Percentiles rank a stretch among this genome's conserved stretches.
phyloP scores from a whole-genome alignment of 2,888 invertebrate genomes.

The Escarpia spicata region DNA sequence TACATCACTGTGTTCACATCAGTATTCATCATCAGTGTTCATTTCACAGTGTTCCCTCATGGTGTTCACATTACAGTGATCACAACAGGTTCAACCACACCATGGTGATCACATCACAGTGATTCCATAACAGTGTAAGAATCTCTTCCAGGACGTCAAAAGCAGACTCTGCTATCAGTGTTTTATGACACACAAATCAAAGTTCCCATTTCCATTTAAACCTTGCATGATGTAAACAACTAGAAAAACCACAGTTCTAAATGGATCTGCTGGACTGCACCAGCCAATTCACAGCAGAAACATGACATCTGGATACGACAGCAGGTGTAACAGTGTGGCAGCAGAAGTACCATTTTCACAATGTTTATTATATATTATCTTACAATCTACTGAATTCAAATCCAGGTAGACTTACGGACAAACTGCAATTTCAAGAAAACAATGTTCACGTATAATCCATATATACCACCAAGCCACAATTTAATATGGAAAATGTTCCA shows the following conservation, averaged over 20 bases:
- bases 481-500: no score
- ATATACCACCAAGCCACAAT: no score
- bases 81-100: neutral
- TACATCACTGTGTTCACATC: neutral
- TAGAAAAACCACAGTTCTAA: neutral
- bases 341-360: no score
- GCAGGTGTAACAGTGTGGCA: no score
- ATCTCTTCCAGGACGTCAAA: neutral
- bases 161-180: neutral
- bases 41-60: neutral
- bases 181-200: neutral
- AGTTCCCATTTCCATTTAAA: neutral
- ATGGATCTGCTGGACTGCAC: neutral
- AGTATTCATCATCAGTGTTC: neutral
- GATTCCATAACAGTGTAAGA: neutral
- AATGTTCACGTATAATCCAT: no score
- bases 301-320: no score
- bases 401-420: no score
- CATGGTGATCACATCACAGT: neutral
- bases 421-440: no score
- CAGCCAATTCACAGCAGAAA: no score
- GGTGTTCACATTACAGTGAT: neutral
- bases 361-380: no score
- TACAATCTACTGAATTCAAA: no score
- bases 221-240: neutral